Evolutionary conservation across 2,797 vertebrate species (phyloP).

Genomic region (Chloroceryle inda): DNA sequence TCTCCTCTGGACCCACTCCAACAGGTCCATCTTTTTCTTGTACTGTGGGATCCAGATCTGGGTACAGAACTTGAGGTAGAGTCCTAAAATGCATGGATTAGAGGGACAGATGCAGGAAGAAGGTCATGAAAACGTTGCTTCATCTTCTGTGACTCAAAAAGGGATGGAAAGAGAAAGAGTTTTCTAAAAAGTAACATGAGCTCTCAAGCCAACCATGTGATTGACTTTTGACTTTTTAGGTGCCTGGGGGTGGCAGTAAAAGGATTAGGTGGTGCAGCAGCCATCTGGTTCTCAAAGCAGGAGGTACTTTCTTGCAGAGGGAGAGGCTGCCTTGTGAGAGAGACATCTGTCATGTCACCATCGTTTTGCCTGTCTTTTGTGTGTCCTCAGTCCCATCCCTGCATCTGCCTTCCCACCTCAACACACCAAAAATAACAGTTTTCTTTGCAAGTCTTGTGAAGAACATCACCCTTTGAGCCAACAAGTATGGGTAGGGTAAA

Average conservation of each 20-base stretch:
- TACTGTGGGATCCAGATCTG: not conserved
- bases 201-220: not conserved
- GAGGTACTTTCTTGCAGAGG: not conserved
- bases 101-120: not conserved
- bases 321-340: not conserved
- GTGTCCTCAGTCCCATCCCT: not conserved
- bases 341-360: not conserved
- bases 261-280: not conserved
- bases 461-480: not conserved
- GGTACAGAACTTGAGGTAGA: not conserved
- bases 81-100: not conserved
- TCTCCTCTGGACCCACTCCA: not conserved
- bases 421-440: not conserved
- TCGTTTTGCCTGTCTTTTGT: not conserved
- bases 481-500: not conserved
- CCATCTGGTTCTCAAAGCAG: not conserved
- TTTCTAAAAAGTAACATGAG: not conserved
- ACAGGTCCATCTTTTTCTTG: not conserved
- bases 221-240: not conserved
- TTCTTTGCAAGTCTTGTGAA: not conserved
- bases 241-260: not conserved
- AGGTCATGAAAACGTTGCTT: not conserved
- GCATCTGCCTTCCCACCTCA: not conserved
- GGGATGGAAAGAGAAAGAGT: not conserved
- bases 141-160: not conserved